Conservation (phyloP, 2,113 vertebrate species). For the Nycticebus coucang region DNA sequence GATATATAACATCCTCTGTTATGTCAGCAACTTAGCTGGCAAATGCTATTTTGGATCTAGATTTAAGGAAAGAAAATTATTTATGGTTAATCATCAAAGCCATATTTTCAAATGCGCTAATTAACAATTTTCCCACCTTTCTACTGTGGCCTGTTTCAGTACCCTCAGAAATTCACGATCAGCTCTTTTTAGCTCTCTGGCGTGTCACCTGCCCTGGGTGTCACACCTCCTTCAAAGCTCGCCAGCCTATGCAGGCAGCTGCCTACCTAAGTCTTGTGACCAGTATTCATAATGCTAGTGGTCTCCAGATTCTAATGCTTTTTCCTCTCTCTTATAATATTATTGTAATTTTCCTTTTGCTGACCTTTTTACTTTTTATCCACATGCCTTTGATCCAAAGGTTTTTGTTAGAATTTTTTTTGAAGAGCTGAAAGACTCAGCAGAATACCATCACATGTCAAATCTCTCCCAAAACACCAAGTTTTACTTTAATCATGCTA, state of each 20-base stretch:
- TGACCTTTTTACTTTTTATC: neutral
- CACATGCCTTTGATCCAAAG: neutral
- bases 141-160: conserved; percentile 39
- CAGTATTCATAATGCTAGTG: neutral
- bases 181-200: conserved; percentile 41
- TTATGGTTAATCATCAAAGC: conserved; percentile 50
- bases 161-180: neutral
- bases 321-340: neutral
- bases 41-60: conserved; percentile 9
- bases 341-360: neutral
- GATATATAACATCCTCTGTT: neutral
- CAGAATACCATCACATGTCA: conserved; percentile 4
- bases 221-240: conserved; percentile 11
- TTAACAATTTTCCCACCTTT: conserved; percentile 48
- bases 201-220: conserved; percentile 15
- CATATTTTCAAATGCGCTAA: conserved; percentile 56
- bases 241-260: neutral
- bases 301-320: neutral
- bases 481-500: neutral
- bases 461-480: neutral
- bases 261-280: neutral
- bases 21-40: neutral
- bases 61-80: conserved; percentile 45
- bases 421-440: neutral
- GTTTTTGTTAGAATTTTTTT: neutral